Conservation (phyloP, 2,113 vertebrate species). For the Platichthys stellatus region DNA sequence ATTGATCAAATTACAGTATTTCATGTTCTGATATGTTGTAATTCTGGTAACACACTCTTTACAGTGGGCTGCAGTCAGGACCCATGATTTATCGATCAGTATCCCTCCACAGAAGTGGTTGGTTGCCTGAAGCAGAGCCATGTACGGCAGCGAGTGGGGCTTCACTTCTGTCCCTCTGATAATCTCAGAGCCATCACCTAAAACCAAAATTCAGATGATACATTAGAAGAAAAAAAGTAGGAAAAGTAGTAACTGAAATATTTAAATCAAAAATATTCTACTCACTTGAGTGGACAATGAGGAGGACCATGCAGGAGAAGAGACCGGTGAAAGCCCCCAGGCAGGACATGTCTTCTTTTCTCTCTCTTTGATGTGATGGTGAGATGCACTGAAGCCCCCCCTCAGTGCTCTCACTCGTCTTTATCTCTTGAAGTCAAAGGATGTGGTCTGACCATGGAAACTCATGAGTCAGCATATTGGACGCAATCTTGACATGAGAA, state of each 20-base stretch:
- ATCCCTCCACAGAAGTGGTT: slow-evolving; percentile 54
- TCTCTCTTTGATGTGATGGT: background rate
- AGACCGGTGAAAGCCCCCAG: background rate
- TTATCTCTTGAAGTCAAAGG: slow-evolving; percentile 50
- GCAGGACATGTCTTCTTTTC: slow-evolving; percentile 41
- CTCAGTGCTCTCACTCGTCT: background rate
- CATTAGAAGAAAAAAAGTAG: too few species aligned
- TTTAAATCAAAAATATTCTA: background rate
- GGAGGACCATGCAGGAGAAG: slow-evolving; percentile 18
- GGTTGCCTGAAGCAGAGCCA: slow-evolving; percentile 53
- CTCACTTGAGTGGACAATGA: slow-evolving; percentile 56
- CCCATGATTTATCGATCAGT: slow-evolving; percentile 68
- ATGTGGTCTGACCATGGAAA: slow-evolving; percentile 60
- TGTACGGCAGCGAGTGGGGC: slow-evolving; percentile 69
- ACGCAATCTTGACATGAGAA: background rate
- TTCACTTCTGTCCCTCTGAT: slow-evolving; percentile 61
- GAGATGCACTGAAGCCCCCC: slow-evolving; percentile 18
- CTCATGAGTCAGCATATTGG: slow-evolving; percentile 24
- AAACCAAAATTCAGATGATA: background rate
- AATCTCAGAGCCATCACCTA: slow-evolving; percentile 68
- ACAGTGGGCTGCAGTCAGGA: slow-evolving; percentile 80
- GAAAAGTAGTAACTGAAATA: background rate
- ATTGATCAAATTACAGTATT: too few species aligned
- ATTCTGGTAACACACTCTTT: slow-evolving; percentile 15
- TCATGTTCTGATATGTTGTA: too few species aligned